Evolutionary conservation across 2,797 vertebrate species (phyloP).

Genomic region (Paramormyrops hopkinsi): DNA sequence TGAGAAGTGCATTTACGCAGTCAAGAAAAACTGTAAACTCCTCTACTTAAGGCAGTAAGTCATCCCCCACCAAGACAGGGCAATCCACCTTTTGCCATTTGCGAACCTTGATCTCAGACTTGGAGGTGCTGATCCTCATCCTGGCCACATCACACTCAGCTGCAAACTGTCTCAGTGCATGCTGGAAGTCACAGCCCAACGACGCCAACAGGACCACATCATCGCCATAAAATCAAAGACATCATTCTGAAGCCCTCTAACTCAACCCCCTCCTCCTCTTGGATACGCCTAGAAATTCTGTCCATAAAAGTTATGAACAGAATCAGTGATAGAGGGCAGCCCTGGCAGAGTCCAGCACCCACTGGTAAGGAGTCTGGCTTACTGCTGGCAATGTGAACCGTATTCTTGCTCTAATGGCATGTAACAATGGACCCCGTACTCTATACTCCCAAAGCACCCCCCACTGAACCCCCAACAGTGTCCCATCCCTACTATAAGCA

Average conservation of each 20-base stretch:
- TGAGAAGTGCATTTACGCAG: too few species aligned
- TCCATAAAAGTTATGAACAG: not conserved
- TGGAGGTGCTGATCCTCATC: not conserved
- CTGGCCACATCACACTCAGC: not conserved
- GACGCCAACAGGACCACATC: too few species aligned
- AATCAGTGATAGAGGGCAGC: not conserved
- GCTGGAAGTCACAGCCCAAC: not conserved
- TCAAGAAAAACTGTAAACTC: too few species aligned
- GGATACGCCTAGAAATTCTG: not conserved
- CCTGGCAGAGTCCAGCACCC: not conserved
- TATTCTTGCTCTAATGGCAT: not conserved
- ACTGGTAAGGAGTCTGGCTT: not conserved
- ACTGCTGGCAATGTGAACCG: not conserved
- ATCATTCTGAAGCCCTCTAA: not conserved
- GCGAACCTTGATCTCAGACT: too few species aligned
- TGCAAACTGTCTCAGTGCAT: not conserved
- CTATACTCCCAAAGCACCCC: not conserved
- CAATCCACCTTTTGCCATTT: too few species aligned
- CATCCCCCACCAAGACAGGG: too few species aligned
- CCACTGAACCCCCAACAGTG: not conserved
- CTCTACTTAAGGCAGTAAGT: too few species aligned
- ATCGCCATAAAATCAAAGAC: not conserved
- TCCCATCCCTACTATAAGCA: not conserved
- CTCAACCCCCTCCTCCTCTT: not conserved
- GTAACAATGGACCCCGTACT: not conserved